Evolutionary conservation across 2,888 invertebrate genomes (phyloP).

Genomic region (Priocnemis perturbator): DNA sequence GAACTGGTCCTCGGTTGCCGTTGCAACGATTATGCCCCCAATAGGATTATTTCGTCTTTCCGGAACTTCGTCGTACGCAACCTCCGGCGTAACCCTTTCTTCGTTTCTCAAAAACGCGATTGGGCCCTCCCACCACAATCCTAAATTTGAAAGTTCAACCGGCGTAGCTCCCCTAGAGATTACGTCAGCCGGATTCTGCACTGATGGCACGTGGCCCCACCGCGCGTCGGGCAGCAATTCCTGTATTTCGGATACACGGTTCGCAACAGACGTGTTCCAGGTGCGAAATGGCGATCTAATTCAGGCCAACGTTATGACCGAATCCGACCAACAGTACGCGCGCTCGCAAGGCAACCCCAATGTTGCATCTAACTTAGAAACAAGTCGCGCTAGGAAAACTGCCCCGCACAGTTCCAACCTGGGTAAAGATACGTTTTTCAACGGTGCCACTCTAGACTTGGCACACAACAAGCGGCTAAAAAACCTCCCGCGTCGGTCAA

Average conservation of each 20-base stretch:
- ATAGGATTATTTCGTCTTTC: not conserved
- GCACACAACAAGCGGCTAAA: not conserved
- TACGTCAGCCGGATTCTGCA: not conserved
- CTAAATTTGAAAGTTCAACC: not conserved
- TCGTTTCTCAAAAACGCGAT: not conserved
- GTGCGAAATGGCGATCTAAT: not conserved
- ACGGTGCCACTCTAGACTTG: not conserved
- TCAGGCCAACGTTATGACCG: not conserved
- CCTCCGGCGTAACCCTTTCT: not conserved
- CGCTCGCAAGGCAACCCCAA: not conserved
- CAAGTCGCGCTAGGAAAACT: not conserved
- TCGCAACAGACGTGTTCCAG: not conserved
- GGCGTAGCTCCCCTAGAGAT: not conserved
- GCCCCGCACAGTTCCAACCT: conserved; percentile 6
- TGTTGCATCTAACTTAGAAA: not conserved
- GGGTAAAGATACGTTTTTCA: not conserved
- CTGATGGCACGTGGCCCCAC: not conserved
- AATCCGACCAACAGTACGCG: not conserved
- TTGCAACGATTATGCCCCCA: not conserved
- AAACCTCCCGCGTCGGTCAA: not conserved
- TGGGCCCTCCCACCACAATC: not conserved
- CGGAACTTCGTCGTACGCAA: not conserved
- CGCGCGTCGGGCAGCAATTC: not conserved
- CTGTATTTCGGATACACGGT: not conserved
- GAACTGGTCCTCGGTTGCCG: not conserved